Base-by-base conservation (phyloP, 2,888 invertebrate genomes). In the Sthenelais limicola region DNA sequence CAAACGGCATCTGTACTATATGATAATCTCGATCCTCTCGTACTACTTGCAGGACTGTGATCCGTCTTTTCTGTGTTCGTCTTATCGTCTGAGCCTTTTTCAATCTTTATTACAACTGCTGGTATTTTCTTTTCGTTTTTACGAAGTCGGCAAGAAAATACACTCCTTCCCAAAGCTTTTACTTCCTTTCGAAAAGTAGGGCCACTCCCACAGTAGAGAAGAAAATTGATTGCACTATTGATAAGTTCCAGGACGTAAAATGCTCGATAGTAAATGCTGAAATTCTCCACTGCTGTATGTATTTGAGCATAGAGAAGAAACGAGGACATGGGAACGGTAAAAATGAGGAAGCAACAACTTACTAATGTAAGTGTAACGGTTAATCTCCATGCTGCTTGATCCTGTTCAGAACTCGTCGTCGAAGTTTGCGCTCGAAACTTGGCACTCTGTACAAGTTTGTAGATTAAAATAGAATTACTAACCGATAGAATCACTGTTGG, bases 291-390 rank as follows among this genome's bases (percentile, higher is more conserved):
- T 5, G 21, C 24, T 1, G 35, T 62, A 24, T 35, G 28, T 35
- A 62, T 62, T 26, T 62, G 62, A 15, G 62, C 62, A 24, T 62
- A 43, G 1, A 62, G 62, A 1, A 62, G 38, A 9, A 62, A 62
- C 2, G 62, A 62, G n/a, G 62, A 62, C 38, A 62, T 35, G 35
- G 62, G 62, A 7, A 62, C 35, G 21, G 62, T 62, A 15, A 21
- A 62, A 9, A 62, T 24, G 24, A 62, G 62, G 21, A 62, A 62
- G 43, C 62, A 62, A 12, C 18, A 38, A 24, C 62, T 62, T 35
- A 62, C 38, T 26, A 62, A 24, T 12, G 62, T 62, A 2, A 62
- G 38, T n/a, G 62, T 62, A 62, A 62, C 43, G 21, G 62, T 62
- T 15, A 62, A 43, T n/a, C 62, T 15, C 1, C 62, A 21, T 1